Conservation (phyloP, 2,888 invertebrate species). For the Drosophila subquinaria region DNA sequence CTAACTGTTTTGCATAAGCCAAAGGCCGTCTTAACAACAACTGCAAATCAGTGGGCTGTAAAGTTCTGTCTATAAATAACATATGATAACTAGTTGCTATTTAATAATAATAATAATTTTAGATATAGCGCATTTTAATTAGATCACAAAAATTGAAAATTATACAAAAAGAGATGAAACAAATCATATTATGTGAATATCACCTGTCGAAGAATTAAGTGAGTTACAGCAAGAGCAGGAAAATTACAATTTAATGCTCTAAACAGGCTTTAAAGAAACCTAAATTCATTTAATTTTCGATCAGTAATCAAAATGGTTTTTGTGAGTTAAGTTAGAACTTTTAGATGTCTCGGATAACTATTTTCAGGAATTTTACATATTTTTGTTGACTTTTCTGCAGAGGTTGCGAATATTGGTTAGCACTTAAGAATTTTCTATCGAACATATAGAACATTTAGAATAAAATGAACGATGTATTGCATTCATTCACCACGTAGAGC, state of each 20-base stretch:
- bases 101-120: not conserved
- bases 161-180: not conserved
- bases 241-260: too few relatives aligned
- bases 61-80: slow-evolving; percentile 12
- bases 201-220: not conserved
- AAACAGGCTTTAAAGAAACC: too few relatives aligned
- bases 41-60: slow-evolving; percentile 16
- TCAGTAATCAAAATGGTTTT: not conserved
- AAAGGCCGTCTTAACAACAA: slow-evolving; percentile 26
- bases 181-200: not conserved
- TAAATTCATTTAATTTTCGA: too few relatives aligned
- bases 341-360: not conserved
- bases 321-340: not conserved
- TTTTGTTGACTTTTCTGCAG: not conserved
- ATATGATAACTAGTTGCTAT: not conserved
- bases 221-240: not conserved
- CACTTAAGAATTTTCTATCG: too few relatives aligned
- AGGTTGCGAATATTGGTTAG: too few relatives aligned
- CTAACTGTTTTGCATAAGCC: slow-evolving; percentile 56
- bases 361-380: too few relatives aligned
- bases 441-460: too few relatives aligned
- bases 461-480: too few relatives aligned
- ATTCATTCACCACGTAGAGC: too few relatives aligned
- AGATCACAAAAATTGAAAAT: not conserved
- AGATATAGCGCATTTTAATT: not conserved